Base-by-base conservation (phyloP, 23 tunicate genomes). In the Clavelina lepadiformis region DNA sequence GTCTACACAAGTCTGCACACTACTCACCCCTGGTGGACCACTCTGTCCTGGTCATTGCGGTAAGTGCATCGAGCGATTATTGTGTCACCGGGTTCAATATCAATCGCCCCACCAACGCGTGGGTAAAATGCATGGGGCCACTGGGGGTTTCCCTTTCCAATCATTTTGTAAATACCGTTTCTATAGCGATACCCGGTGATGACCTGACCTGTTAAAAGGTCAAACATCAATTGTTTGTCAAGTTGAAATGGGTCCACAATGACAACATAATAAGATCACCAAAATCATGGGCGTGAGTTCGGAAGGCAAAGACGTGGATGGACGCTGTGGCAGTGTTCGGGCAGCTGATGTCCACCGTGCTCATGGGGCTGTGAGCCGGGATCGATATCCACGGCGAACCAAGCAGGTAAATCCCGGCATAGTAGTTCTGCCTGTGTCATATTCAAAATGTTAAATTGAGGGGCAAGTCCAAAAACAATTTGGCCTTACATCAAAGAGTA, bases 91-190 rank as follows among this genome's bases (percentile, higher is more conserved):
- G 58, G 49, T 7, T 57, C 31, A 23, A 94, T 11, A 1, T 56
- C 85, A 38, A 94, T 75, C 0, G 51, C 33, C 2, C 95, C 99
- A 0, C 99, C 99, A 35, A 94, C 85, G 0, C 99, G 79, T 21
- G 91, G 68, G 58, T 51, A 94, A 69, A 94, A 94, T 46, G 99
- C 95, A 34, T 94, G 92, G 5, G 99, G 99, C 99, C 99, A 94
- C 60, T 75, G 65, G 47, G 99, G 99, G 35, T 94, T 94, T 56
- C 99, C 99, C 46, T 94, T 94, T 32, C 99, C 99, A 25, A 94
- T 94, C 99, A 94, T 94, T 18, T 76, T 65, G 28, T 30, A 44
- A 1, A 69, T 33, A 20, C 71, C 81, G 45, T 65, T 22, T 2
- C 91, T 61, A 30, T 49, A 28, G n/a, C 99, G 56, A 63, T 94